phyloP scores from a whole-genome alignment of 2,888 invertebrate species.

The Lithosia quadra region DNA sequence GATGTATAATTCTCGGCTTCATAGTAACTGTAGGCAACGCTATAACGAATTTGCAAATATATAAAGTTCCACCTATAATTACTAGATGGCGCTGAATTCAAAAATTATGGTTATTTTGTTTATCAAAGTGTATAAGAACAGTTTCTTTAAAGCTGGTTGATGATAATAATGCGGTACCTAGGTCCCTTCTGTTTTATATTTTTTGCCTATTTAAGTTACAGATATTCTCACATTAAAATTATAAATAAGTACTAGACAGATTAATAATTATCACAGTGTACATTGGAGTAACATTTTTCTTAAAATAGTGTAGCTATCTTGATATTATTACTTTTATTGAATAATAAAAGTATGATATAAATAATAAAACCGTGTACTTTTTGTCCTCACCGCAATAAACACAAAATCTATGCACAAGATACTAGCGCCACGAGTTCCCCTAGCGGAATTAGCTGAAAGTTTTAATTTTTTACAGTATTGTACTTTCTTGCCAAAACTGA shows the following conservation, averaged over 20 bases:
- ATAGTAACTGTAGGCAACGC: neutral
- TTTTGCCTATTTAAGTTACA: neutral
- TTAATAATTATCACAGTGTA: too few relatives aligned
- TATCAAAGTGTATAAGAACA: neutral
- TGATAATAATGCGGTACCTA: too few relatives aligned
- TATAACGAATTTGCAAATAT: too few relatives aligned
- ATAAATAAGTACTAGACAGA: too few relatives aligned
- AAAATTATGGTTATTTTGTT: neutral
- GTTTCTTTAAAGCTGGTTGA: neutral
- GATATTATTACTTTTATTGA: too few relatives aligned
- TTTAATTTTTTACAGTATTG: neutral
- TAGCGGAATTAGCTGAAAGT: neutral
- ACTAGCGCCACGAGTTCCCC: neutral
- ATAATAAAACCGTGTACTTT: neutral
- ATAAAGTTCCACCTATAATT: neutral
- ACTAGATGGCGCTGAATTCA: constrained; percentile 21
- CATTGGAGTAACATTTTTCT: too few relatives aligned
- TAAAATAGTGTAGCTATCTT: too few relatives aligned
- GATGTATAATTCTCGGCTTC: neutral
- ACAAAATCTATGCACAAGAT: neutral
- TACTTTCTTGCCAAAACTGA: too few relatives aligned
- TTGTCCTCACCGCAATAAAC: neutral
- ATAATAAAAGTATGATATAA: too few relatives aligned
- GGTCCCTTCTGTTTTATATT: too few relatives aligned
- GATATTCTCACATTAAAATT: neutral